Percentiles rank a stretch among this genome's conserved stretches.
Evolutionary conservation across 2,797 vertebrate genomes (phyloP).

Genomic region (Hemitrygon akajei): DNA sequence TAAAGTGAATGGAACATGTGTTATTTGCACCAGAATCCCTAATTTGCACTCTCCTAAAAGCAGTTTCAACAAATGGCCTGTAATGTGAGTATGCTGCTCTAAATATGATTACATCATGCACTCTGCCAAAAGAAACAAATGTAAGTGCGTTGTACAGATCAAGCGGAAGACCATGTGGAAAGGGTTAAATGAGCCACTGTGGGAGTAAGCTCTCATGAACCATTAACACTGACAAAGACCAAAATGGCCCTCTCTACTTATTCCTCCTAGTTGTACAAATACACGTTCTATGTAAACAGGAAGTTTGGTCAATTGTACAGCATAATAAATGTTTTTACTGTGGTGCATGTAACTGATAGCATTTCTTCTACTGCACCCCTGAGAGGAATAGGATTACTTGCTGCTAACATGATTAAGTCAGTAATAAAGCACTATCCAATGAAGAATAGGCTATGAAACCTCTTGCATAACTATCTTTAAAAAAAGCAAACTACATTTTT

Average conservation of each 20-base stretch:
- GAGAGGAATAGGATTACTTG: background rate
- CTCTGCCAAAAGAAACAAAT: background rate
- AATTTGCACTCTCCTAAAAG: background rate
- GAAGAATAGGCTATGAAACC: background rate
- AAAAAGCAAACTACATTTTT: background rate
- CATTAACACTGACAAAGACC: no score
- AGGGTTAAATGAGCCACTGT: background rate
- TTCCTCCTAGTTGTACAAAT: background rate
- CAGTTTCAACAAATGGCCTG: background rate
- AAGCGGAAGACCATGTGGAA: background rate
- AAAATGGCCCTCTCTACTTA: background rate
- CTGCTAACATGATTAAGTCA: background rate
- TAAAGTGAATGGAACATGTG: background rate
- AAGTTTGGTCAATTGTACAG: background rate
- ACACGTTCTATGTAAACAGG: background rate
- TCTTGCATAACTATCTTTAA: background rate
- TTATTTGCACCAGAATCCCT: background rate
- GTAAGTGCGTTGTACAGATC: background rate
- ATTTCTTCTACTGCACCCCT: background rate
- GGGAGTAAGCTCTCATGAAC: background rate
- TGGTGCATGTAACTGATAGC: background rate
- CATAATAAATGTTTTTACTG: background rate
- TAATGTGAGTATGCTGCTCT: background rate
- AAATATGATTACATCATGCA: background rate
- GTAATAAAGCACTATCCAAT: background rate